Percentiles rank a stretch among this genome's conserved stretches.
Evolutionary conservation across 2,113 vertebrate species (phyloP).

Genomic region (Aplodontia rufa): DNA sequence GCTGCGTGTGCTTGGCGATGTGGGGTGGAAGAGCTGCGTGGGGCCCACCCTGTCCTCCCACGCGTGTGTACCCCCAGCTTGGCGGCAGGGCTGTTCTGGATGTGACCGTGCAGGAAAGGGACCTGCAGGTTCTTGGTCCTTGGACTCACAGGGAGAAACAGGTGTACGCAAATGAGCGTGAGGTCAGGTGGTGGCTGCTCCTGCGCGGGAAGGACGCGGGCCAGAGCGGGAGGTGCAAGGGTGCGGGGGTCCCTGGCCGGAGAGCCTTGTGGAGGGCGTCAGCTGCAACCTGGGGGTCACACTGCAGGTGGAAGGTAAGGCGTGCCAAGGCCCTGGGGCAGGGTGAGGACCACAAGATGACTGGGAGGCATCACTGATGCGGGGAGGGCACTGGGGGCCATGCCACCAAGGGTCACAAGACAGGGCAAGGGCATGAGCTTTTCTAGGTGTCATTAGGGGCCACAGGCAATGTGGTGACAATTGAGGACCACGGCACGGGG

Average conservation of each 20-base stretch:
- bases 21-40: neutral
- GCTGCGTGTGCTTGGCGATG: no score
- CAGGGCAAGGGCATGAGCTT: fast-evolving
- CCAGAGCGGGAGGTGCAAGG: neutral
- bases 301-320: no score
- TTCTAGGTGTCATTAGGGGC: neutral
- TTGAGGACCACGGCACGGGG: neutral
- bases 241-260: neutral
- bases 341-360: neutral
- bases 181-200: fast-evolving
- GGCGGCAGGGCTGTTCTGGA: neutral
- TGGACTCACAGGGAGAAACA: neutral
- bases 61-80: neutral
- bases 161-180: neutral
- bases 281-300: neutral
- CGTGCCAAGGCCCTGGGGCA: neutral
- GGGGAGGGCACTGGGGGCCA: neutral
- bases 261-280: neutral
- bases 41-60: fast-evolving
- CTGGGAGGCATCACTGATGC: neutral
- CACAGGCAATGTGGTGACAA: neutral
- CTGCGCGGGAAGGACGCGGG: fast-evolving
- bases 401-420: fast-evolving
- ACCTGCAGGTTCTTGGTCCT: neutral
- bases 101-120: neutral